phyloP scores from a whole-genome alignment of 2,888 invertebrate species.

The Tetranychus piercei region DNA sequence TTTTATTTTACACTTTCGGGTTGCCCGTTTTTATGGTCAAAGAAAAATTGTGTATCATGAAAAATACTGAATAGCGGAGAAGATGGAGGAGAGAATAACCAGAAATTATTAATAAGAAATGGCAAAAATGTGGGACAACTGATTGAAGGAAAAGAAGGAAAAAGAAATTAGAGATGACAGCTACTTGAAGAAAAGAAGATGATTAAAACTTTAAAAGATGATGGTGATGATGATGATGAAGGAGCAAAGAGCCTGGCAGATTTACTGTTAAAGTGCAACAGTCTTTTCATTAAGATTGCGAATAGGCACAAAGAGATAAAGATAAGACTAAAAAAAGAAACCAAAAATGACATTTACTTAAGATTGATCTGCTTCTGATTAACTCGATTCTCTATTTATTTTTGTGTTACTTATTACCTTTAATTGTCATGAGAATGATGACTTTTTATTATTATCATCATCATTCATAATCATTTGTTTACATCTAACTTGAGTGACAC shows the following conservation, averaged over 20 bases:
- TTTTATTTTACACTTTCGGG: no score
- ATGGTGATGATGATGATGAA: background rate
- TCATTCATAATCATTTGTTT: background rate
- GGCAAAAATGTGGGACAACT: background rate
- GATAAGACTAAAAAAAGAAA: background rate
- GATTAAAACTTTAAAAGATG: background rate
- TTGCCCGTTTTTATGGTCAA: no score
- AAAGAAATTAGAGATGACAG: background rate
- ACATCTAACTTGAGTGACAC: background rate
- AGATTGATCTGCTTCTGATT: background rate
- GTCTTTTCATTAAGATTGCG: background rate
- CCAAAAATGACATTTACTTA: background rate
- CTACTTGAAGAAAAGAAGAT: background rate
- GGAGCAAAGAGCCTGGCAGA: background rate
- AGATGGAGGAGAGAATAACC: no score
- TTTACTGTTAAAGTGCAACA: background rate
- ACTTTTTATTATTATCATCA: no score
- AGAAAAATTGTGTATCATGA: no score
- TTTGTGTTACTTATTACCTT: background rate
- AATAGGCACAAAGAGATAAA: background rate
- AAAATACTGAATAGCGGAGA: no score
- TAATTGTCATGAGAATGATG: no score
- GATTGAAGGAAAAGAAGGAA: background rate
- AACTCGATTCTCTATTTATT: background rate
- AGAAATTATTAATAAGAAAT: no score